Percentiles rank a stretch among this genome's conserved stretches.
Evolutionary conservation across 2,888 invertebrate species (phyloP).

Genomic region (Oegoconia quadripuncta): DNA sequence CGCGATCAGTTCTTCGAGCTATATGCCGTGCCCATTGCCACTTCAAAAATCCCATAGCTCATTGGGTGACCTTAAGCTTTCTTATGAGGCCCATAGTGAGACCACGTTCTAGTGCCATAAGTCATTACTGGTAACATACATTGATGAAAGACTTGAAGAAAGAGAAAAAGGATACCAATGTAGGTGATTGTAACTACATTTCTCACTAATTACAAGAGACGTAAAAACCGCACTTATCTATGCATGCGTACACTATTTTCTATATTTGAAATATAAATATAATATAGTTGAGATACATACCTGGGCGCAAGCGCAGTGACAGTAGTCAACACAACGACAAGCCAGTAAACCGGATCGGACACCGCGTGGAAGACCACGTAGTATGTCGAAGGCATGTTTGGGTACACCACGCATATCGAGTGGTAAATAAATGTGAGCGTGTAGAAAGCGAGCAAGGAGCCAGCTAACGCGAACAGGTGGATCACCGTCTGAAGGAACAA

Average conservation of each 20-base stretch:
- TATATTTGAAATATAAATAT: not conserved
- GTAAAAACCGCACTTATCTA: not conserved
- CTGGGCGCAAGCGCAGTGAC: constrained; percentile 90
- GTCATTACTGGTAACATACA: too few relatives aligned
- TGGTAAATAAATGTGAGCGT: constrained; percentile 92
- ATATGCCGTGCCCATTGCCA: too few relatives aligned
- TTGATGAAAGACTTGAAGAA: too few relatives aligned
- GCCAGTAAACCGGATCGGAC: constrained; percentile 87
- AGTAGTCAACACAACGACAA: constrained; percentile 86
- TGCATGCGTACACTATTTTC: not conserved
- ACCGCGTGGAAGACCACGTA: constrained; percentile 91
- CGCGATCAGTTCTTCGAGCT: too few relatives aligned
- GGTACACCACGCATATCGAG: constrained; percentile 87
- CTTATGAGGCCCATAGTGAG: too few relatives aligned
- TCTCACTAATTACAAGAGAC: not conserved
- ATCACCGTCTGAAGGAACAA: constrained; percentile 87
- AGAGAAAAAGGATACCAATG: too few relatives aligned
- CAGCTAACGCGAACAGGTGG: constrained; percentile 86
- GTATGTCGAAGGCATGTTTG: constrained; percentile 91
- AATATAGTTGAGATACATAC: constrained; percentile 61
- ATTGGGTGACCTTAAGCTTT: too few relatives aligned
- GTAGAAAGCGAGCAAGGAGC: constrained; percentile 90
- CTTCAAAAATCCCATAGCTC: too few relatives aligned
- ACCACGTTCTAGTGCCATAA: too few relatives aligned
- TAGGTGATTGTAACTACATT: too few relatives aligned